Evolutionary conservation across 1,140 invertebrate genomes (phyloP), one percentile per base, ranked within the genome.

Genomic region (Leptinotarsa undecemlineata): DNA sequence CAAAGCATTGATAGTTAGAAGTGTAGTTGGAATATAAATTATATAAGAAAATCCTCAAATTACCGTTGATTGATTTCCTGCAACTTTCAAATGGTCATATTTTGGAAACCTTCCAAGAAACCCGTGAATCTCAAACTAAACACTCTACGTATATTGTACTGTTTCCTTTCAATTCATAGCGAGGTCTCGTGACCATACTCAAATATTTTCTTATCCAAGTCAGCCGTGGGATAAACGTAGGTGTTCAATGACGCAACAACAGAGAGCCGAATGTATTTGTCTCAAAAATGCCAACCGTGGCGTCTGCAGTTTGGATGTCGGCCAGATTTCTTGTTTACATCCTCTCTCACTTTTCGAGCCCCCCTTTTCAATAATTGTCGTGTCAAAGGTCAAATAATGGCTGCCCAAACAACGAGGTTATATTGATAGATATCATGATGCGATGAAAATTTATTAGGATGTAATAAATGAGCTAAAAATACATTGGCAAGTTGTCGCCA

Each of bases 271-370:
- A 8, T 42, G 51, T 8, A 57, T 57, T 57, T 57, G 51, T 57
- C 6, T 57, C 51, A 57, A 57, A 19, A 57, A 57, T 15, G 51
- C 51, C 51, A 57, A 19, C 14, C 33, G 15, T 19, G 51, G 51
- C 51, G 51, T 15, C 51, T 57, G 51, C 15, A 17, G n/a, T 15
- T 19, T 57, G 51, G 51, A 57, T 42, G 51, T 57, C 51, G 17
- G 51, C 51, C 51, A 57, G 51, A 57, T 57, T 57, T 57, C 51
- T 57, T 57, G 51, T 57, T 57, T 57, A 57, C 51, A 57, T 57
- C 51, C 51, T 17, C 33, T 42, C 8, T 42, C 33, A 8, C 33
- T 42, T 42, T 17, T 3, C 51, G 51, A 57, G n/a, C 51, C 15
- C 51, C 51, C 17, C 14, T 19, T 57, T 57, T 57, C 51, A 19